Evolutionary conservation across 2,797 vertebrate genomes (phyloP).

Genomic region (Pangasius djambal): DNA sequence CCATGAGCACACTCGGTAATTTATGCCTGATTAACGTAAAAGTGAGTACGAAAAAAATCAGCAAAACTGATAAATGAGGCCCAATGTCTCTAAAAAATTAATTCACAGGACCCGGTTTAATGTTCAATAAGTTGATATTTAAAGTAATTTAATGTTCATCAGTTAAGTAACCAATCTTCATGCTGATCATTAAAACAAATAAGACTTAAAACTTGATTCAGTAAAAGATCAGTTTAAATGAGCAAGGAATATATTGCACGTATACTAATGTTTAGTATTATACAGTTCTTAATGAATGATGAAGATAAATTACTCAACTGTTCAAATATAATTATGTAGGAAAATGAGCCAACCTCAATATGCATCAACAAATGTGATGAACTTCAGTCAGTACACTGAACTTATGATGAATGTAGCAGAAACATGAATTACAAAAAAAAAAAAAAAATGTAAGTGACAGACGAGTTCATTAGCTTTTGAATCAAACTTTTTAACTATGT

Average conservation of each 20-base stretch:
- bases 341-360: not conserved
- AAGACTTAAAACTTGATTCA: not conserved
- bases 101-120: not conserved
- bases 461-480: not conserved
- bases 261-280: not conserved
- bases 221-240: not conserved
- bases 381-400: not conserved
- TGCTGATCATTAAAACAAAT: not conserved
- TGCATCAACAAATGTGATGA: not conserved
- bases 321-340: not conserved
- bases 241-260: not conserved
- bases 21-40: not conserved
- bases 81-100: not conserved
- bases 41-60: not conserved
- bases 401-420: not conserved
- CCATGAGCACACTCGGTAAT: not conserved
- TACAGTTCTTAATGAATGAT: not conserved
- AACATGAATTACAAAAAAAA: not conserved
- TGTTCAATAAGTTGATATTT: not conserved
- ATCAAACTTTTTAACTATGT: not conserved
- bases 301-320: not conserved
- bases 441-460: not conserved
- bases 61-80: not conserved
- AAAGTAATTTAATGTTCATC: not conserved
- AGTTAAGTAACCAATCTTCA: no score